phyloP scores from a whole-genome alignment of 2,113 vertebrate species.

The Malurus alboscapulatus region DNA sequence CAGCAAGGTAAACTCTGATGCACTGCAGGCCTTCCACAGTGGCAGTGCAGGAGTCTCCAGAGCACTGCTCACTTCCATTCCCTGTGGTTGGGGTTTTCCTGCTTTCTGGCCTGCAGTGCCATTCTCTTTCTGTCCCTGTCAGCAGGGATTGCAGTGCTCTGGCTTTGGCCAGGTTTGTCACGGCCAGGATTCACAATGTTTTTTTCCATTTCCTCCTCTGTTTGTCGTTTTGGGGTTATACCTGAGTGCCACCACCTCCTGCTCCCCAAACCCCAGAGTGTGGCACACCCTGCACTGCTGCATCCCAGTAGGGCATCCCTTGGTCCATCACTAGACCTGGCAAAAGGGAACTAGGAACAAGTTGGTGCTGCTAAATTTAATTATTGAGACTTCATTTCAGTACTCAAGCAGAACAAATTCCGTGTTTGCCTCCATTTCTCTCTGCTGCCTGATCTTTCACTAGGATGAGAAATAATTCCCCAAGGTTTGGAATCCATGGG shows the following conservation, averaged over 20 bases:
- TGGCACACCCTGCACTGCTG: too few species aligned
- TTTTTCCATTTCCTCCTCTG: background rate
- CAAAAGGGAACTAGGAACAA: background rate
- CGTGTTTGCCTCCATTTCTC: background rate
- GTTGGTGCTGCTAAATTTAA: background rate
- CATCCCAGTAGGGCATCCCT: background rate
- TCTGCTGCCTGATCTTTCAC: background rate
- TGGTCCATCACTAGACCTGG: background rate
- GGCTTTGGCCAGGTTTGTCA: background rate
- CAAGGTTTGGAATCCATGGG: fast-evolving
- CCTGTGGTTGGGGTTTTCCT: background rate
- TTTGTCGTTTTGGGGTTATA: background rate
- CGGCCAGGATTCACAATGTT: background rate
- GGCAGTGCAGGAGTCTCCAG: background rate
- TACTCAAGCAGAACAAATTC: background rate
- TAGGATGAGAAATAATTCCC: background rate
- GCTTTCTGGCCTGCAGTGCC: background rate
- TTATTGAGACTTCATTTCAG: background rate
- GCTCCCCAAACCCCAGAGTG: fast-evolving
- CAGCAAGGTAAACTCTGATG: background rate
- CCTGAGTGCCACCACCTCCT: background rate
- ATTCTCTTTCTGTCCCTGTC: background rate
- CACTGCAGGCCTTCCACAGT: background rate
- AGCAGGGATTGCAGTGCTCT: background rate
- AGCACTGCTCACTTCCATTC: background rate